Evolutionary conservation across 2,113 vertebrate species (phyloP).

Genomic region (Merops nubicus): DNA sequence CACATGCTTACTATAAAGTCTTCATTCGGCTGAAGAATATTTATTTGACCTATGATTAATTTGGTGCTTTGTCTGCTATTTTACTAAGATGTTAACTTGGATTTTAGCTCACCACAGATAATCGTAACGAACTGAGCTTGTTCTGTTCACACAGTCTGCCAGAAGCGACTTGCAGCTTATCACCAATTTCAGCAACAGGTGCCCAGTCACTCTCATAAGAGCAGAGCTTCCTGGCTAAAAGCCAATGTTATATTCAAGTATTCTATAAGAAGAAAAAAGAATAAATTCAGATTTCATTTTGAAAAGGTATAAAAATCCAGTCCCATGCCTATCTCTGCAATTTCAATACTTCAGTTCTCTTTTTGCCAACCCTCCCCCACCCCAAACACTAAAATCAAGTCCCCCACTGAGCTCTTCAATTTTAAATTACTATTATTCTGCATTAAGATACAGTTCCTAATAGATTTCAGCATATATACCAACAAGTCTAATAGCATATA

Average conservation of each 20-base stretch:
- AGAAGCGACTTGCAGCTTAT: not conserved
- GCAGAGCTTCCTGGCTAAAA: not conserved
- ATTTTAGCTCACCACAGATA: not conserved
- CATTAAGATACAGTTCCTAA: not conserved
- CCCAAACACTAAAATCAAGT: not conserved
- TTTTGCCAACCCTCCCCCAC: rapidly evolving
- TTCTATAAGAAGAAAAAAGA: not conserved
- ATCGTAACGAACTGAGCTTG: not conserved
- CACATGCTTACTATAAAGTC: not conserved
- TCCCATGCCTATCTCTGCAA: not conserved
- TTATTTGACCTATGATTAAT: not conserved
- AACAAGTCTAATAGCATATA: not conserved
- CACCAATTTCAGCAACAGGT: not conserved
- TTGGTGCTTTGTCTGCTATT: not conserved
- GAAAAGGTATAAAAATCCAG: not conserved
- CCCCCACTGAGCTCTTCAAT: rapidly evolving
- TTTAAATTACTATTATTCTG: not conserved
- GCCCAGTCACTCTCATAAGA: not conserved
- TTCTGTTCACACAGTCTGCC: not conserved
- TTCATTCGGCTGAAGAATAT: not conserved
- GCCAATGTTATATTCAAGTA: not conserved
- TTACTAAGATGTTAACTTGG: not conserved
- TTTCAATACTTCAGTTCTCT: not conserved
- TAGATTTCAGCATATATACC: not conserved
- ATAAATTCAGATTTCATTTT: not conserved